Evolutionary conservation across 2,888 invertebrate species (phyloP).

Genomic region (Drosophila fungiperda): DNA sequence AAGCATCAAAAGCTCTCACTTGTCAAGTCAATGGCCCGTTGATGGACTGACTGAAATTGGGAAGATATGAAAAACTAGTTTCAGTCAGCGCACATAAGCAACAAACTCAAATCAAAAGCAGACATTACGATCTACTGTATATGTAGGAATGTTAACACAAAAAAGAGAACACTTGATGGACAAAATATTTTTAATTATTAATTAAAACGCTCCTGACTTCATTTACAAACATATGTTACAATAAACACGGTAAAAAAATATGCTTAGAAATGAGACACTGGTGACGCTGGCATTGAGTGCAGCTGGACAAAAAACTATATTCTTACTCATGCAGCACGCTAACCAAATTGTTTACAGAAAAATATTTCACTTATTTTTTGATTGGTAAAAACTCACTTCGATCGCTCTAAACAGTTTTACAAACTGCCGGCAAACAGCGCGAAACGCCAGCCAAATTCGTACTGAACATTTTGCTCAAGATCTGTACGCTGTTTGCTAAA

Average conservation of each 20-base stretch:
- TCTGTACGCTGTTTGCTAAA: constrained; percentile 29
- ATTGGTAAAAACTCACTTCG: constrained; percentile 18
- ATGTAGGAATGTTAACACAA: background rate
- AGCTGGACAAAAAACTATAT: background rate
- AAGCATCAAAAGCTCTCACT: constrained; percentile 41
- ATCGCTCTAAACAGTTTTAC: constrained; percentile 24
- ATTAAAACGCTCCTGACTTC: background rate
- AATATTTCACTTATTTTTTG: background rate
- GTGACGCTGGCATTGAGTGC: constrained; percentile 35
- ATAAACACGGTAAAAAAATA: constrained; percentile 27
- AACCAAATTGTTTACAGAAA: background rate
- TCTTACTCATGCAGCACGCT: background rate
- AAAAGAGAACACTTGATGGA: background rate
- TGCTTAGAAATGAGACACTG: constrained; percentile 11
- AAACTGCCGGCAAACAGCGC: constrained; percentile 37
- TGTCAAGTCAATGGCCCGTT: constrained; percentile 44
- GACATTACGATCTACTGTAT: constrained; percentile 4
- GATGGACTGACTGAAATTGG: constrained; percentile 51
- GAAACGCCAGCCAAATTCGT: constrained; percentile 9
- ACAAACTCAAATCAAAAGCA: constrained; percentile 33
- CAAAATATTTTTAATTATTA: background rate
- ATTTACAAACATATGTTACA: background rate
- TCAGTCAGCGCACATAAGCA: constrained; percentile 33
- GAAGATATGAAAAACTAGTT: constrained; percentile 62
- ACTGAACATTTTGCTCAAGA: constrained; percentile 11